Conservation (phyloP, 2,113 vertebrate genomes). For the Colossoma macropomum region DNA sequence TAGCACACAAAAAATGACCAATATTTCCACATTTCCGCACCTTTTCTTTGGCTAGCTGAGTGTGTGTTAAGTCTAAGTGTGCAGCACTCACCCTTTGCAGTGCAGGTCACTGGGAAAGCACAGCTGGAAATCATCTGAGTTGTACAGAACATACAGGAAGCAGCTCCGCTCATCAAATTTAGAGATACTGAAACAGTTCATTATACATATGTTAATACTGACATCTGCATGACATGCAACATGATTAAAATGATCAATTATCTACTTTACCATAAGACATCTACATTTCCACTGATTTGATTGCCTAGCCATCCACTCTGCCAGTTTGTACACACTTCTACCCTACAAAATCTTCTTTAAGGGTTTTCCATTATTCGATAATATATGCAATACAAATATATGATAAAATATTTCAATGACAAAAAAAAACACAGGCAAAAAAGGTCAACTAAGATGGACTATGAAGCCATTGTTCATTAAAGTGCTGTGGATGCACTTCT, state of each 20-base stretch:
- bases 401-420: neutral
- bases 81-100: conserved; percentile 81
- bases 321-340: too few relatives aligned
- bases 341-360: too few relatives aligned
- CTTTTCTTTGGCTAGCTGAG: neutral
- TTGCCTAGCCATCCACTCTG: too few relatives aligned
- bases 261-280: too few relatives aligned
- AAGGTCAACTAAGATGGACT: neutral
- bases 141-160: conserved; percentile 86
- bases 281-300: too few relatives aligned
- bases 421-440: neutral
- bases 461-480: neutral
- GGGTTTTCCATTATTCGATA: too few relatives aligned
- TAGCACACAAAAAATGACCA: neutral
- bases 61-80: neutral
- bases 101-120: conserved; percentile 87
- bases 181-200: conserved; percentile 74
- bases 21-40: neutral
- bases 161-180: conserved; percentile 88
- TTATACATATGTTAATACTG: neutral
- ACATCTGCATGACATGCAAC: too few relatives aligned
- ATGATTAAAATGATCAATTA: too few relatives aligned
- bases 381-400: neutral
- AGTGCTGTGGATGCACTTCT: neutral
- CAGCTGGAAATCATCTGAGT: conserved; percentile 88